A percentile compares a stretch with the other conserved stretches of the same genome.
Conservation (phyloP, 2,888 invertebrate genomes). For the Drosophila fungiperda region DNA sequence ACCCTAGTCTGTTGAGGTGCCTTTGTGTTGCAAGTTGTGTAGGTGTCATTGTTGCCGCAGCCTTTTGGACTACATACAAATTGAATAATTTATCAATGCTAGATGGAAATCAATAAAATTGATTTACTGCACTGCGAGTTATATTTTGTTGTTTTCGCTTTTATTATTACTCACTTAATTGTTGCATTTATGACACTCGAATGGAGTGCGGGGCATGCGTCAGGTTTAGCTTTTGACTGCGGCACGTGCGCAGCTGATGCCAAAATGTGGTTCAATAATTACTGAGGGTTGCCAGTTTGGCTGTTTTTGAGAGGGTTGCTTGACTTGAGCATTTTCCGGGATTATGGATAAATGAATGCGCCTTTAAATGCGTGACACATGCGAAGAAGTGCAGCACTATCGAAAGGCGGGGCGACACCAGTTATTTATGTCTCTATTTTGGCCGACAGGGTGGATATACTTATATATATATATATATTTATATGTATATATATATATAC, state of each 20-base stretch:
- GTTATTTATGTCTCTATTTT: constrained; percentile 71
- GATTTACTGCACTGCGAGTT: constrained; percentile 22
- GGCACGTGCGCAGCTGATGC: constrained; percentile 39
- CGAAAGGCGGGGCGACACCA: constrained; percentile 24
- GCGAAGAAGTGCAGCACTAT: constrained; percentile 35
- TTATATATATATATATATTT: not conserved
- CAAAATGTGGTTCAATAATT: constrained; percentile 35
- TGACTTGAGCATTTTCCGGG: constrained; percentile 33
- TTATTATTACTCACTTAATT: constrained; percentile 35
- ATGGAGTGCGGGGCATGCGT: constrained; percentile 5
- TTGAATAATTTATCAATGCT: constrained; percentile 42
- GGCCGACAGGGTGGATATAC: constrained; percentile 27
- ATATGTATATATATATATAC: not conserved
- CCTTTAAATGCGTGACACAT: constrained; percentile 46
- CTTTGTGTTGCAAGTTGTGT: constrained; percentile 25
- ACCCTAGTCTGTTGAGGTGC: not conserved
- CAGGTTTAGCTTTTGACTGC: constrained; percentile 46
- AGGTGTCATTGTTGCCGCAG: constrained; percentile 36
- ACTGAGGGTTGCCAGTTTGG: constrained; percentile 28
- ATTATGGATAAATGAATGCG: constrained; percentile 45
- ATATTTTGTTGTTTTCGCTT: constrained; percentile 20
- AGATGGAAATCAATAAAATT: constrained; percentile 47
- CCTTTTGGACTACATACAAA: constrained; percentile 25
- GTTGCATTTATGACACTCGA: constrained; percentile 23
- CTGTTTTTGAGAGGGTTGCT: constrained; percentile 27